A percentile compares a stretch with the other conserved stretches of the same genome.
These are phyloP conservation scores for Pandemis heparana DNA, from an alignment of 2,888 invertebrate species.

Conservation along the genomic window DNA sequence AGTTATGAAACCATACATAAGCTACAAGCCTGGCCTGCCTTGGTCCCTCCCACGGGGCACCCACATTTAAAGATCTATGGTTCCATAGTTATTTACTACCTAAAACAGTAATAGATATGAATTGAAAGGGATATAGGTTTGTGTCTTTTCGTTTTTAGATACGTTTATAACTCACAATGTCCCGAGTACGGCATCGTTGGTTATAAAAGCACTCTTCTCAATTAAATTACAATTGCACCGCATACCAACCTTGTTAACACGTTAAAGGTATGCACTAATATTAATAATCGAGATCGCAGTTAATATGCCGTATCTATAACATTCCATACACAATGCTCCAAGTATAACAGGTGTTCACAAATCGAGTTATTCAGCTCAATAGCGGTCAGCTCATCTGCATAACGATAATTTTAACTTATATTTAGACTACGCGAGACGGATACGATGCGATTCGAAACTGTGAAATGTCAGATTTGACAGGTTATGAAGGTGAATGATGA, in stretches of 20 bases:
- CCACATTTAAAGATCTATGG: constrained; percentile 12
- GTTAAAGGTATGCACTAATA: not conserved
- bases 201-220: no score
- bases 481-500: no score
- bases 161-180: no score
- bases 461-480: not conserved
- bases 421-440: constrained; percentile 18
- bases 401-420: constrained; percentile 34
- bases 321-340: constrained; percentile 5
- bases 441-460: not conserved
- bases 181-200: not conserved
- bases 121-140: not conserved
- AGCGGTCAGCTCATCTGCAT: constrained; percentile 36
- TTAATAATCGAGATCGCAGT: constrained; percentile 16
- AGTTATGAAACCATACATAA: constrained; percentile 25
- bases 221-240: not conserved
- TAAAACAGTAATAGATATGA: constrained; percentile 8
- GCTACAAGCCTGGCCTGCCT: constrained; percentile 18
- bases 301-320: not conserved
- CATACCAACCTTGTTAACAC: not conserved
- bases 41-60: constrained; percentile 30
- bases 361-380: constrained; percentile 34
- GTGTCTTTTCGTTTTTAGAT: not conserved
- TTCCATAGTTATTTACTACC: constrained; percentile 11
- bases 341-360: constrained; percentile 34